Evolutionary conservation across 2,888 invertebrate species (phyloP), one percentile per base, ranked within the genome.

Genomic region (Ichneumoninae sp.): DNA sequence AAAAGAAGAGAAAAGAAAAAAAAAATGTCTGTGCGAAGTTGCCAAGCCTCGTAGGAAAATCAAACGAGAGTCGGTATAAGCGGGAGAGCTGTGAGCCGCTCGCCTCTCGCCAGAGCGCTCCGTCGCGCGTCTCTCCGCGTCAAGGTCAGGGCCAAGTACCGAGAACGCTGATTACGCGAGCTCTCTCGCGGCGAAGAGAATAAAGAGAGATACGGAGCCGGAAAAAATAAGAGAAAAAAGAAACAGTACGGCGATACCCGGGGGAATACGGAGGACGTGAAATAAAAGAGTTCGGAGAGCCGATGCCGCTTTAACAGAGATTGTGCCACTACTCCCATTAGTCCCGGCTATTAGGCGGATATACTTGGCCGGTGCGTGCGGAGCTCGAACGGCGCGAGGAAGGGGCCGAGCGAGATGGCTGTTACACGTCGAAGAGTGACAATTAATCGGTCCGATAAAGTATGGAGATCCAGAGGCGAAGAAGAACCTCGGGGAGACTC

Each of bases 131-230:
- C 30, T 87, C 87, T 84, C 83, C 84, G 82, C 83, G 86, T 89
- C 89, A 89, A 88, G 89, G 89, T 87, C 87, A 88, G 86, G 87
- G 87, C 84, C 85, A 84, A 87, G 83, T 86, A 87, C 85, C 83
- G 81, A 86, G 87, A 88, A 87, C 83, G 86, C 87, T 85, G 85
- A 85, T 85, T 85, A 83, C 74, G 76, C 62, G 54, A 50, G 36
- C 60, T 77, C 71, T 22, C 69, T n/a, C 26, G 30, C 47, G 19
- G 40, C 72, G 62, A 54, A 47, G 40, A 74, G 52, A 30, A 26
- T 50, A 16, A 47, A 60, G 36, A 30, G 65, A 75, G 54, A 62
- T 3, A 19, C 40, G 16, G 57, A 69, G 75, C 30, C 68, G n/a
- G 40, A 62, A 26, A 22, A 30, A 74, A 72, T 76, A 50, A 69